These are phyloP conservation scores for Oophaga pumilio DNA, from an alignment of 2,113 vertebrate species.

Conservation along the genomic window DNA sequence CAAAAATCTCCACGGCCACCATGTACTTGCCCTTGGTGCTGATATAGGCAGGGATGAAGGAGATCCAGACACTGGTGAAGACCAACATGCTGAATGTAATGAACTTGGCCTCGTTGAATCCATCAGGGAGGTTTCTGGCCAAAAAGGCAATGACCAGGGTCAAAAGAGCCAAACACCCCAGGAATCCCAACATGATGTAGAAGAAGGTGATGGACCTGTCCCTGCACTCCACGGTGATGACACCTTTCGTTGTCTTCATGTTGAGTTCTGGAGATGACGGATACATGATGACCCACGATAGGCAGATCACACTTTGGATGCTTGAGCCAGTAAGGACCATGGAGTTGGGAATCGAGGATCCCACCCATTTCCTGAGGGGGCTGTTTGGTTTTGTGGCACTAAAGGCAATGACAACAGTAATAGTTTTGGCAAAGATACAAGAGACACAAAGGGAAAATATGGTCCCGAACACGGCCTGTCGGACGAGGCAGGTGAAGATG, in stretches of 20 bases:
- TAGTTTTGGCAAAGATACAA: conserved; percentile 50
- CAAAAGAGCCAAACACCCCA: conserved; percentile 37
- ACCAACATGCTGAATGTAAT: conserved; percentile 61
- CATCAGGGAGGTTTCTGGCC: conserved; percentile 49
- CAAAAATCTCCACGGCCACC: conserved; percentile 57
- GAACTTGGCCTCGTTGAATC: conserved; percentile 59
- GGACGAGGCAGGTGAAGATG: conserved; percentile 35
- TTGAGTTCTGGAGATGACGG: conserved; percentile 55
- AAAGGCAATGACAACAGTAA: conserved; percentile 55
- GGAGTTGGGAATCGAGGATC: conserved; percentile 56
- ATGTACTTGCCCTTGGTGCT: conserved; percentile 58
- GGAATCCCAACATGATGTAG: conserved; percentile 38
- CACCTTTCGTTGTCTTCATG: conserved; percentile 12
- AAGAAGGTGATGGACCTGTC: conserved; percentile 36
- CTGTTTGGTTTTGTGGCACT: conserved; percentile 54
- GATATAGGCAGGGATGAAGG: conserved; percentile 58
- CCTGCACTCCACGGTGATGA: conserved; percentile 58
- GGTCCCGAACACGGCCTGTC: conserved; percentile 48
- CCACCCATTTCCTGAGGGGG: conserved; percentile 52
- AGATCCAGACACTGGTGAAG: conserved; percentile 58
- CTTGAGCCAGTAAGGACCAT: conserved; percentile 14
- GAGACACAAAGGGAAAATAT: conserved; percentile 55
- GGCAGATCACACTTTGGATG: conserved; percentile 57
- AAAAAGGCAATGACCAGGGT: conserved; percentile 43
- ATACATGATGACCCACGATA: conserved; percentile 44